These are phyloP conservation scores for Monochamus alternatus DNA, from an alignment of 2,888 invertebrate genomes.

Conservation along the genomic window DNA sequence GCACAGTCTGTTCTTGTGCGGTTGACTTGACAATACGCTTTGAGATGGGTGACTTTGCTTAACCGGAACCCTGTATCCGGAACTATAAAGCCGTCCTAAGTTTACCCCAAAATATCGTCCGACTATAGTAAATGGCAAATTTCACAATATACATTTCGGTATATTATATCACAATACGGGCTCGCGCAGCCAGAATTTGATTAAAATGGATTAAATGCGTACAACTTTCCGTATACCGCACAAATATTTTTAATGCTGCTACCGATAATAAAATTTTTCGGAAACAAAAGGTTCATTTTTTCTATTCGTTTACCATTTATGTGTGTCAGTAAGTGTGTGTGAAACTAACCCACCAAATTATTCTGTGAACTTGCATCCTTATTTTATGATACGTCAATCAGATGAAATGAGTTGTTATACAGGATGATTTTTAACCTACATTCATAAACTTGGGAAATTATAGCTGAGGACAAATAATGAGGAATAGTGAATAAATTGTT, in stretches of 20 bases:
- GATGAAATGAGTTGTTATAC: no score
- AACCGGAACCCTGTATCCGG: slow-evolving; percentile 51
- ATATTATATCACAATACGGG: slow-evolving; percentile 4
- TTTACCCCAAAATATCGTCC: slow-evolving; percentile 43
- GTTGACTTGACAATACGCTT: slow-evolving; percentile 55
- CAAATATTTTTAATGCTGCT: not conserved
- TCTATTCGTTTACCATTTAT: no score
- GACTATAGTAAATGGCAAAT: slow-evolving; percentile 27
- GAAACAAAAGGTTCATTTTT: no score
- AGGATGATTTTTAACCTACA: no score
- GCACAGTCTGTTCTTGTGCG: slow-evolving; percentile 56
- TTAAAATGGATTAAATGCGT: not conserved
- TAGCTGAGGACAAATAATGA: no score
- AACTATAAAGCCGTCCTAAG: slow-evolving; percentile 44
- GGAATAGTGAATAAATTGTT: no score
- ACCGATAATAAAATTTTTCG: no score
- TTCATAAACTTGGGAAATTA: no score
- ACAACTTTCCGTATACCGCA: not conserved
- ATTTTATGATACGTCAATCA: no score
- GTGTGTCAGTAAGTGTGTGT: no score
- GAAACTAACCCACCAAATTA: no score
- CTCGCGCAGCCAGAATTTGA: not conserved
- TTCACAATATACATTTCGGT: slow-evolving; percentile 19
- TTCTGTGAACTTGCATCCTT: no score
- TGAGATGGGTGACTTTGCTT: slow-evolving; percentile 51